Evolutionary conservation across 2,797 vertebrate species (phyloP).

Genomic region (Pipistrellus pygmaeus): DNA sequence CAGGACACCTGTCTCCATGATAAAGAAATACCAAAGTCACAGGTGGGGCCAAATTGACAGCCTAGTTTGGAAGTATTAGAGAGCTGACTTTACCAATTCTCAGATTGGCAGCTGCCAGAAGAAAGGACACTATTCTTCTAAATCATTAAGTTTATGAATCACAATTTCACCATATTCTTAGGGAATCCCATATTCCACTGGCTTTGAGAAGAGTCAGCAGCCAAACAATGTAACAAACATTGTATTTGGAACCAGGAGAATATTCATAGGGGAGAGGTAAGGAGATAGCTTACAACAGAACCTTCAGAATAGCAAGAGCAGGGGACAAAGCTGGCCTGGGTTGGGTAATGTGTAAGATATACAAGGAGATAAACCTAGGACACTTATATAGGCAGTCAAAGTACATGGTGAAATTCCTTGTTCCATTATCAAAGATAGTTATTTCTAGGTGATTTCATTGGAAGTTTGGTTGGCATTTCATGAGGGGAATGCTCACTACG

Average conservation of each 20-base stretch:
- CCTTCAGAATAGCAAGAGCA: neutral
- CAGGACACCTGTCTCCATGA: neutral
- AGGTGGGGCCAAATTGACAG: neutral
- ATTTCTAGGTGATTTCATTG: slow-evolving; percentile 3
- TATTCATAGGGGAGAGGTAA: slow-evolving; percentile 18
- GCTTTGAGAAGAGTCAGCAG: slow-evolving; percentile 63
- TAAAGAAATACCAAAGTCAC: neutral
- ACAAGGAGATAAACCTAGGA: neutral
- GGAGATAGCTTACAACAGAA: slow-evolving; percentile 25
- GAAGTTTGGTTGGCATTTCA: neutral
- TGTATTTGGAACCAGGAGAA: slow-evolving; percentile 40
- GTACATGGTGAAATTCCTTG: neutral
- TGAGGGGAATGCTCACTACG: neutral
- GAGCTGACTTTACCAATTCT: neutral
- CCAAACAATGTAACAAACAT: slow-evolving; percentile 63
- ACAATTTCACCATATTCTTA: slow-evolving; percentile 61
- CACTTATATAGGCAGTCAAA: neutral
- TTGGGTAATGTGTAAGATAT: neutral
- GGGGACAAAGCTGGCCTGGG: neutral
- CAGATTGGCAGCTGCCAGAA: neutral
- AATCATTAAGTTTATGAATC: slow-evolving; percentile 32
- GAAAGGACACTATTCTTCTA: slow-evolving; percentile 11
- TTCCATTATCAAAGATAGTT: neutral
- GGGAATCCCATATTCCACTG: slow-evolving; percentile 70
- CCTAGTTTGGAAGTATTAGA: neutral